phyloP scores from a whole-genome alignment of 1,140 invertebrate genomes.

The Bombus balteatus region DNA sequence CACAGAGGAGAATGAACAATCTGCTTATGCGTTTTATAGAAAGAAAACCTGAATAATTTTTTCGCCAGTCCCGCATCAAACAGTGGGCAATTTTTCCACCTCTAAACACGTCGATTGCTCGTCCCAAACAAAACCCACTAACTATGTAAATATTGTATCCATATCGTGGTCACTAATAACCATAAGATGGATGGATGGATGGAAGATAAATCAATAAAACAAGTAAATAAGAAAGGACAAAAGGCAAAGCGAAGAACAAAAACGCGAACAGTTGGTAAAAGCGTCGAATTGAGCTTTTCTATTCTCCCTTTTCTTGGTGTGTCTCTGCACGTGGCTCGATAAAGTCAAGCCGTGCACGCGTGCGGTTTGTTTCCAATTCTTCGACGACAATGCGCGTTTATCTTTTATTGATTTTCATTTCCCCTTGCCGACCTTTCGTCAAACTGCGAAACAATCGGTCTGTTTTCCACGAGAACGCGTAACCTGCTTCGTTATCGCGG shows the following conservation, averaged over 20 bases:
- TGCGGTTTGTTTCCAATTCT: not conserved
- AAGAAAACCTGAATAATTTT: too few relatives aligned
- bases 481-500: constrained; percentile 19
- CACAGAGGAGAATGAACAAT: too few relatives aligned
- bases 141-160: too few relatives aligned
- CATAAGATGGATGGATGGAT: too few relatives aligned
- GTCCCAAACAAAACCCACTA: too few relatives aligned
- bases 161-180: too few relatives aligned
- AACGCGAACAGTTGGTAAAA: not conserved
- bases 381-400: not conserved
- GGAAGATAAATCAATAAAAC: not conserved
- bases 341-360: not conserved
- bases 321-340: constrained; percentile 5
- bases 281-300: too few relatives aligned
- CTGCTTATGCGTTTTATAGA: too few relatives aligned
- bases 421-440: not conserved
- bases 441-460: constrained; percentile 10
- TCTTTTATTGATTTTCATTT: not conserved
- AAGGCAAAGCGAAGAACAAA: not conserved
- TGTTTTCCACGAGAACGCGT: constrained; percentile 16
- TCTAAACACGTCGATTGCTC: too few relatives aligned
- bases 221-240: not conserved
- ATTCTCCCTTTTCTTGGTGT: not conserved
- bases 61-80: too few relatives aligned
- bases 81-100: too few relatives aligned